Percentiles rank a stretch among this genome's conserved stretches.
Conservation (phyloP, 2,113 vertebrate species). For the Poeciliopsis prolifica region DNA sequence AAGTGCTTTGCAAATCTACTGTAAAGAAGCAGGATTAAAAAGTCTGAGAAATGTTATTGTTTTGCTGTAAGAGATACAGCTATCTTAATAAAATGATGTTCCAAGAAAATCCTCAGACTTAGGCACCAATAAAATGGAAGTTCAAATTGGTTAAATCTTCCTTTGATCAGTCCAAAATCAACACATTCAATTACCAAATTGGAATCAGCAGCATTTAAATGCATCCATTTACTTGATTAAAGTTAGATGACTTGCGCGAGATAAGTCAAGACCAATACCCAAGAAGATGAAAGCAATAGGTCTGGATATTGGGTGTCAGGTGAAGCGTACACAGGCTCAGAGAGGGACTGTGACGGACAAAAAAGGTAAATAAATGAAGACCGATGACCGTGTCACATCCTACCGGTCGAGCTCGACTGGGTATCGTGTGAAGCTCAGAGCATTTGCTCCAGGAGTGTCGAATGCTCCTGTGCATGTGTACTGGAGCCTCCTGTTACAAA, state of each 20-base stretch:
- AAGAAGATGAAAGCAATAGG: conserved; percentile 75
- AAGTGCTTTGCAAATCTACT: neutral
- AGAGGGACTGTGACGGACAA: conserved; percentile 45
- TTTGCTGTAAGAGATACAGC: neutral
- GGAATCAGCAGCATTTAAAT: conserved; percentile 83
- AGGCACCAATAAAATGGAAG: conserved; percentile 16
- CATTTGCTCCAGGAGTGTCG: conserved; percentile 53
- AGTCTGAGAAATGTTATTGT: conserved; percentile 41
- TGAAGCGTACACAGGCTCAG: conserved; percentile 49
- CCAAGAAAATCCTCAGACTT: neutral
- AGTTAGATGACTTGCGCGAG: conserved; percentile 81
- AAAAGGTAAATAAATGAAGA: conserved; percentile 82
- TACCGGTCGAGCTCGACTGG: conserved; percentile 73
- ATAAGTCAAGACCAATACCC: conserved; percentile 77
- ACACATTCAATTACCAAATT: conserved; percentile 79
- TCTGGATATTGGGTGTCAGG: conserved; percentile 77
- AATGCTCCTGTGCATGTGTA: conserved; percentile 54
- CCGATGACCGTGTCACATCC: conserved; percentile 72
- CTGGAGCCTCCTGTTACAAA: conserved; percentile 75
- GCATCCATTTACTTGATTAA: conserved; percentile 85
- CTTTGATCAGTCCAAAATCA: conserved; percentile 82
- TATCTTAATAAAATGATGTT: neutral
- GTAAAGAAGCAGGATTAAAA: conserved; percentile 48
- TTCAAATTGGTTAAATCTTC: conserved; percentile 74
- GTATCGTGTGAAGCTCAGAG: conserved; percentile 79